Conservation (phyloP, 1,140 invertebrate species). For the Dinothrombium tinctorium region DNA sequence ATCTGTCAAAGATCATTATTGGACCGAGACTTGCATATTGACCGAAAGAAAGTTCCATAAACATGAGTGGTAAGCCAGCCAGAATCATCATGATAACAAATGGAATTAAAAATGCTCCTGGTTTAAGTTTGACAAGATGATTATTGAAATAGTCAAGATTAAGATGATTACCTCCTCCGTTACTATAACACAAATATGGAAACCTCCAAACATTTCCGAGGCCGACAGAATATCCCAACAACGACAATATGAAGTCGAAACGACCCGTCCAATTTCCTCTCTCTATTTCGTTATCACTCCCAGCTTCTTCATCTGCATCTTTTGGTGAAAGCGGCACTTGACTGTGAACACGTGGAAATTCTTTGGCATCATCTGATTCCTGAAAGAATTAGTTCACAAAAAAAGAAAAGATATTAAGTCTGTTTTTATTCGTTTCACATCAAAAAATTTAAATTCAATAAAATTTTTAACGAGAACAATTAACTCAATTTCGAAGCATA, state of each 20-base stretch:
- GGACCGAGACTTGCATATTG: slow-evolving; percentile 29
- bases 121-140: too few relatives aligned
- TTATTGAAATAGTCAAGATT: slow-evolving; percentile 8
- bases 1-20: slow-evolving; percentile 30
- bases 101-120: slow-evolving; percentile 86
- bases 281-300: slow-evolving; percentile 22
- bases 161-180: not conserved
- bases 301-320: slow-evolving; percentile 7
- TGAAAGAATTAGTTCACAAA: too few relatives aligned
- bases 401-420: too few relatives aligned
- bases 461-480: too few relatives aligned
- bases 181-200: slow-evolving; percentile 44
- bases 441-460: too few relatives aligned
- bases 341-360: slow-evolving; percentile 15
- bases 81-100: slow-evolving; percentile 76
- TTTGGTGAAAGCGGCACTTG: slow-evolving; percentile 17
- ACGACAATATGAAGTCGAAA: slow-evolving; percentile 28
- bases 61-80: slow-evolving; percentile 73
- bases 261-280: slow-evolving; percentile 32
- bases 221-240: slow-evolving; percentile 44
- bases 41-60: slow-evolving; percentile 33
- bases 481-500: too few relatives aligned
- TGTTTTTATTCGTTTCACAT: too few relatives aligned
- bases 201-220: slow-evolving; percentile 51
- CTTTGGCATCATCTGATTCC: too few relatives aligned